Percentiles rank a stretch among this genome's conserved stretches.
phyloP scores from a whole-genome alignment of 1,140 invertebrate species.

The Drosophila nannoptera region DNA sequence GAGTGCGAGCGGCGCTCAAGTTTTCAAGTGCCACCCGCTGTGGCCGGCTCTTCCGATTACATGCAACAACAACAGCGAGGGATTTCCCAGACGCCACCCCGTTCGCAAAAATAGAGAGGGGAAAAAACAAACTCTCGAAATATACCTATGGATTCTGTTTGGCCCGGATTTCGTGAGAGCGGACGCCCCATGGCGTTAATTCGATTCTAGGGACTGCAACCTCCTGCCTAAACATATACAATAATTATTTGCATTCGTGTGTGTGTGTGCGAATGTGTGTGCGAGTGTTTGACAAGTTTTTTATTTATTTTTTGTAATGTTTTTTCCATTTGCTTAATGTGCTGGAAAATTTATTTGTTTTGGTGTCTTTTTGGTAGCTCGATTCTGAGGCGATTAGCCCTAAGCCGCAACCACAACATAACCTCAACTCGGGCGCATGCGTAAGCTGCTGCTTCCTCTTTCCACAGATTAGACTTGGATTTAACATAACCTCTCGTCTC shows the following conservation, averaged over 20 bases:
- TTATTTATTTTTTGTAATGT: slow-evolving; percentile 18
- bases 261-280: slow-evolving; percentile 24
- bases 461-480: no score
- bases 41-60: slow-evolving; percentile 68
- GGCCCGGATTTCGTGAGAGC: slow-evolving; percentile 57
- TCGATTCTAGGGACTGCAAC: slow-evolving; percentile 49
- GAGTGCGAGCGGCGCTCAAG: slow-evolving; percentile 40
- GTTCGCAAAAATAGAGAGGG: slow-evolving; percentile 19
- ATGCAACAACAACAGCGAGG: slow-evolving; percentile 29
- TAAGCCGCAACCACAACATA: slow-evolving; percentile 4
- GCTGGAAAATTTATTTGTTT: slow-evolving; percentile 67
- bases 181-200: slow-evolving; percentile 64
- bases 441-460: no score
- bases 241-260: slow-evolving; percentile 66
- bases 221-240: slow-evolving; percentile 63
- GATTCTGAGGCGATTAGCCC: slow-evolving; percentile 3
- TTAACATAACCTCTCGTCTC: no score
- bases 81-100: slow-evolving; percentile 66
- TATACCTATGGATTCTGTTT: slow-evolving; percentile 23
- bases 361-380: slow-evolving; percentile 30
- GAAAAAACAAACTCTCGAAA: not conserved
- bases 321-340: slow-evolving; percentile 53
- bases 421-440: not conserved
- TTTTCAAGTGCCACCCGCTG: slow-evolving; percentile 68
- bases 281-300: slow-evolving; percentile 41